Evolutionary conservation across 1,140 invertebrate species (phyloP).

Genomic region (Apis cerana): DNA sequence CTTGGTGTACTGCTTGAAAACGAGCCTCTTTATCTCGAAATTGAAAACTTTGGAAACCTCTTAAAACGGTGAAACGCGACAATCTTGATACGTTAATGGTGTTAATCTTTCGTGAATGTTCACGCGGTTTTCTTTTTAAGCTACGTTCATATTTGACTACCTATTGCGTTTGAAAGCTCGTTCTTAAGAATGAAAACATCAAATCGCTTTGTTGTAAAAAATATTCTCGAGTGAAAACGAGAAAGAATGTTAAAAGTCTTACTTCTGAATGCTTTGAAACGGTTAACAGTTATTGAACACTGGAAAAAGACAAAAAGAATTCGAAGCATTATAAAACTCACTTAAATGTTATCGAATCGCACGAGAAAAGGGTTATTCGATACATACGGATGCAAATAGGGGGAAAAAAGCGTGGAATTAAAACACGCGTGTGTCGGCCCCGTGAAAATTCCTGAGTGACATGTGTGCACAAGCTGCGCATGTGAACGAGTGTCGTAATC

Average conservation of each 20-base stretch:
- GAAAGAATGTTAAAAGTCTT: no score
- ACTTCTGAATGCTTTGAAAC: no score
- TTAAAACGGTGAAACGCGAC: neutral
- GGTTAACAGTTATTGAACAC: no score
- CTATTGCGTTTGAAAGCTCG: no score
- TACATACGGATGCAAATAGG: no score
- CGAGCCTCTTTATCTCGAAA: neutral
- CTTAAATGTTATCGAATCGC: no score
- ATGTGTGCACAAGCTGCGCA: slow-evolving; percentile 20
- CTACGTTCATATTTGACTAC: no score
- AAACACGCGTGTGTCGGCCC: neutral
- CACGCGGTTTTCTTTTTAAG: neutral
- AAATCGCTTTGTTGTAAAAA: neutral
- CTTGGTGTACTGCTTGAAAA: neutral
- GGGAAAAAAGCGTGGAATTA: neutral
- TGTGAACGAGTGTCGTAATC: slow-evolving; percentile 48
- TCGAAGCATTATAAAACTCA: no score
- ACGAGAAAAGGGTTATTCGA: no score
- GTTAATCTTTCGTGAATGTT: neutral
- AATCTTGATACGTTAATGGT: neutral
- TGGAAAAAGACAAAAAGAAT: no score
- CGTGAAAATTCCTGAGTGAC: neutral
- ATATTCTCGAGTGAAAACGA: neutral
- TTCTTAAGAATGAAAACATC: neutral
- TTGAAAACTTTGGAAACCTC: neutral